Evolutionary conservation across 1,140 invertebrate genomes (phyloP).

Genomic region (Parapsyche elsis): DNA sequence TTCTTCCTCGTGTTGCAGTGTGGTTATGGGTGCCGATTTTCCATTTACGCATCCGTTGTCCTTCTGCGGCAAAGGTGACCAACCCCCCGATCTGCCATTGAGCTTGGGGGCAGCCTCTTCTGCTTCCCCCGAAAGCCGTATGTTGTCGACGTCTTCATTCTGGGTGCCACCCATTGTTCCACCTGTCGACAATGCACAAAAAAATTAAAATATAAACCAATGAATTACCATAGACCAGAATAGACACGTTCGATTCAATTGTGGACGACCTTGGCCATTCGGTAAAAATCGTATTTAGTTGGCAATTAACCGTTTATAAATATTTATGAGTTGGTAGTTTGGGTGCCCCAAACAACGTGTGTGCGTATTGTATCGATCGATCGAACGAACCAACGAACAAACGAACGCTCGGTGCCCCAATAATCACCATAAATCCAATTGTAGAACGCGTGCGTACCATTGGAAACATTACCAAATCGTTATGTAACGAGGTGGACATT

Average conservation of each 20-base stretch:
- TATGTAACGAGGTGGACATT: slow-evolving; percentile 1
- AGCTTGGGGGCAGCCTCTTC: slow-evolving; percentile 21
- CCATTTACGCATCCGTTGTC: slow-evolving; percentile 42
- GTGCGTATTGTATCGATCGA: not conserved
- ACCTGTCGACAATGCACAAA: slow-evolving; percentile 6
- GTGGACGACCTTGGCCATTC: not conserved
- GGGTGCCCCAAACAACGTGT: not conserved
- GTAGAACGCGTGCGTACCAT: slow-evolving; percentile 4
- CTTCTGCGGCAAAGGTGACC: slow-evolving; percentile 37
- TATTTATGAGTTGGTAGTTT: not conserved
- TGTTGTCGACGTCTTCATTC: slow-evolving; percentile 19
- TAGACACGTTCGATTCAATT: not conserved
- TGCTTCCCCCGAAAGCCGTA: not conserved
- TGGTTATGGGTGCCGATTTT: not conserved
- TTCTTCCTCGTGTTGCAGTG: slow-evolving; percentile 57
- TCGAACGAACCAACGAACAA: not conserved
- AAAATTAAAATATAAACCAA: not conserved
- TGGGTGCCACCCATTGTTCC: slow-evolving; percentile 21
- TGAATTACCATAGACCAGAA: not conserved
- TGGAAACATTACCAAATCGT: slow-evolving; percentile 21
- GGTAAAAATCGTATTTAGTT: not conserved
- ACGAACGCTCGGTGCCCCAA: not conserved
- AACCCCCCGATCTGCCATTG: slow-evolving; percentile 42
- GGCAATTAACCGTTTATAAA: slow-evolving; percentile 12
- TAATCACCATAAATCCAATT: slow-evolving; percentile 11